Conservation (phyloP, 1,140 invertebrate species). For the Drosophila chauvacae region DNA sequence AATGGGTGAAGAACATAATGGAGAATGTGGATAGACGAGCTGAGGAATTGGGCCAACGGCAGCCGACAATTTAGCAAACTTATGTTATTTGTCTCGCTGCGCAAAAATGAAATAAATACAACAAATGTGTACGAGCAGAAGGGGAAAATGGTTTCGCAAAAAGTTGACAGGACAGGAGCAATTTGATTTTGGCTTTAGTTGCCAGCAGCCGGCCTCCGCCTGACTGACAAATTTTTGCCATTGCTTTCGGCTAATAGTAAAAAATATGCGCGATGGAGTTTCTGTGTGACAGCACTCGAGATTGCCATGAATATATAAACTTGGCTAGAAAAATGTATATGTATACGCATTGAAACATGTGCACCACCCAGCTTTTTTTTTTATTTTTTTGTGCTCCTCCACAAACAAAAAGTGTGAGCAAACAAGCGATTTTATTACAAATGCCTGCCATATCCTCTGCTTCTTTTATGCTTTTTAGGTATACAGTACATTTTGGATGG, state of each 20-base stretch:
- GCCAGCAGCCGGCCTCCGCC: constrained; percentile 23
- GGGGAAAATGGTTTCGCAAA: constrained; percentile 55
- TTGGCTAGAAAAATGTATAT: constrained; percentile 30
- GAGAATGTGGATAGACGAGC: constrained; percentile 31
- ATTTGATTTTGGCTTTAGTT: constrained; percentile 73
- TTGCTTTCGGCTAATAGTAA: constrained; percentile 72
- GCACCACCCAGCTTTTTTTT: constrained; percentile 1
- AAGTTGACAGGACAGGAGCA: constrained; percentile 67
- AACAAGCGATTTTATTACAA: constrained; percentile 42
- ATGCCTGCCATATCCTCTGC: constrained; percentile 1
- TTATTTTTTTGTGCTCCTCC: background rate
- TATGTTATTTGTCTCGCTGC: constrained; percentile 69
- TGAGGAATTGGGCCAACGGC: constrained; percentile 50
- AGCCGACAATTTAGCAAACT: constrained; percentile 74
- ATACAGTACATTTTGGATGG: background rate
- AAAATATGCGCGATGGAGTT: constrained; percentile 68
- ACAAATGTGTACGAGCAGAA: constrained; percentile 38
- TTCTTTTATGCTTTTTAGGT: background rate
- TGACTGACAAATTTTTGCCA: constrained; percentile 57
- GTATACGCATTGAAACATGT: constrained; percentile 17
- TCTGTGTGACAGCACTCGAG: constrained; percentile 71
- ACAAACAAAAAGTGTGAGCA: constrained; percentile 8
- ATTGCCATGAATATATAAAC: constrained; percentile 76
- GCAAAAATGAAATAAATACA: constrained; percentile 68
- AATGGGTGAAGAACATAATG: constrained; percentile 36